These are phyloP conservation scores for Pseudanteris insignis DNA, from an alignment of 2,888 invertebrate genomes.

Conservation along the genomic window DNA sequence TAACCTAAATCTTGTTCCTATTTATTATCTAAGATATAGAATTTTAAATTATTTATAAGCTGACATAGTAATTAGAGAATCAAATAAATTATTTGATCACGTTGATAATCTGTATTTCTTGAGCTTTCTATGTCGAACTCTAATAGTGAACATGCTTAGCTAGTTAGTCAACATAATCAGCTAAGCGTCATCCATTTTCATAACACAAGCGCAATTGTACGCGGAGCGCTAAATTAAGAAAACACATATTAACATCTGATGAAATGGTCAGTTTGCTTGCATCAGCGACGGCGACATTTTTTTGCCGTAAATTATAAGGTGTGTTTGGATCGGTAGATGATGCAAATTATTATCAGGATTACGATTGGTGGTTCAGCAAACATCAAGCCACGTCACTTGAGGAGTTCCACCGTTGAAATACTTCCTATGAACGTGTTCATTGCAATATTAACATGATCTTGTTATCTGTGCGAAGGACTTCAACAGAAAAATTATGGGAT, in stretches of 20 bases:
- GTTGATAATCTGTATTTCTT: constrained; percentile 1
- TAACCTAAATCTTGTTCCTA: too few species aligned
- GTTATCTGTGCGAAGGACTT: constrained; percentile 7
- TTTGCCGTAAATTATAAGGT: constrained; percentile 56
- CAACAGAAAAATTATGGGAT: constrained; percentile 25
- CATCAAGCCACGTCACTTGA: constrained; percentile 21
- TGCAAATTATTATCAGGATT: constrained; percentile 59
- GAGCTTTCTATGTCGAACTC: constrained; percentile 5
- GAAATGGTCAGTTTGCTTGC: constrained; percentile 62
- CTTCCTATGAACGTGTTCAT: constrained; percentile 21
- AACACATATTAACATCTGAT: constrained; percentile 51
- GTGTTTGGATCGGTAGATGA: constrained; percentile 63
- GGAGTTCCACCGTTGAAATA: constrained; percentile 16
- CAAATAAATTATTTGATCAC: constrained; percentile 1
- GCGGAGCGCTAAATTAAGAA: constrained; percentile 36
- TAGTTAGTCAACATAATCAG: constrained; percentile 27
- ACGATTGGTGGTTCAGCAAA: constrained; percentile 36
- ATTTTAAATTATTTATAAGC: too few species aligned
- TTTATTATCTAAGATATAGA: too few species aligned
- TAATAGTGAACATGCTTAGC: too few species aligned
- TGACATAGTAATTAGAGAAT: too few species aligned
- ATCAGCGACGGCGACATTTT: constrained; percentile 59
- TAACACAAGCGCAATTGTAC: constrained; percentile 21
- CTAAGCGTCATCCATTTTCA: constrained; percentile 16
- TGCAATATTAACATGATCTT: too few species aligned